Evolutionary conservation across 1,140 invertebrate species (phyloP).

Genomic region (Andrena cerasifolii): DNA sequence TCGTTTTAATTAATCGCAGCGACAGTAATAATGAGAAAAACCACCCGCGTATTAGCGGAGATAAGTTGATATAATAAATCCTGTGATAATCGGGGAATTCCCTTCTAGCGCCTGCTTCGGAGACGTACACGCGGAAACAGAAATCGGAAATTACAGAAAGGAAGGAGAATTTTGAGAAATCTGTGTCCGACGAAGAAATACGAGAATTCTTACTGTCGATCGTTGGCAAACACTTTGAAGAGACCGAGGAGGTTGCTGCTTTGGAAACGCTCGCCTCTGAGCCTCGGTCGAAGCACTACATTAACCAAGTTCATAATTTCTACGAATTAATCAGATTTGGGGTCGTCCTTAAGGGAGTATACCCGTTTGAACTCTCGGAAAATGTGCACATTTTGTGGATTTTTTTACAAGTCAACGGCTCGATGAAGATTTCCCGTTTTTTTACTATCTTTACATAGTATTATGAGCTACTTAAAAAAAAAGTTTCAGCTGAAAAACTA

Average conservation of each 20-base stretch:
- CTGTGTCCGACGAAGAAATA: not conserved
- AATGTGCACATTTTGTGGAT: too few species aligned
- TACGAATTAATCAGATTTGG: not conserved
- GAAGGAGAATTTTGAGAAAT: not conserved
- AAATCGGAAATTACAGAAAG: too few species aligned
- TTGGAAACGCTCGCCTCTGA: conserved; percentile 27
- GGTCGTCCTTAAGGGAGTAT: too few species aligned
- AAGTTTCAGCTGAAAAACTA: too few species aligned
- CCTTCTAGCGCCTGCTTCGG: conserved; percentile 22
- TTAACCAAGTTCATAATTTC: conserved; percentile 56
- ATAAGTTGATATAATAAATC: too few species aligned
- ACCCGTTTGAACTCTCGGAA: too few species aligned
- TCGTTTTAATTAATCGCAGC: not conserved
- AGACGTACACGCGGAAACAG: not conserved
- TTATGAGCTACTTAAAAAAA: too few species aligned
- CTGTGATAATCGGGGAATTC: too few species aligned
- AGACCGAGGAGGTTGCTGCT: conserved; percentile 51
- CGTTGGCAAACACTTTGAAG: conserved; percentile 16
- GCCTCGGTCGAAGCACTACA: conserved; percentile 7
- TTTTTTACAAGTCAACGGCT: too few species aligned
- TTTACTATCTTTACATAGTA: too few species aligned
- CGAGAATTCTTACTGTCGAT: conserved; percentile 24
- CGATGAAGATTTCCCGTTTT: too few species aligned
- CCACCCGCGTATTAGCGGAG: not conserved
- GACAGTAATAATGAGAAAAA: not conserved